Base-by-base conservation (phyloP, 23 tunicate species). In the Phallusia fumigata region DNA sequence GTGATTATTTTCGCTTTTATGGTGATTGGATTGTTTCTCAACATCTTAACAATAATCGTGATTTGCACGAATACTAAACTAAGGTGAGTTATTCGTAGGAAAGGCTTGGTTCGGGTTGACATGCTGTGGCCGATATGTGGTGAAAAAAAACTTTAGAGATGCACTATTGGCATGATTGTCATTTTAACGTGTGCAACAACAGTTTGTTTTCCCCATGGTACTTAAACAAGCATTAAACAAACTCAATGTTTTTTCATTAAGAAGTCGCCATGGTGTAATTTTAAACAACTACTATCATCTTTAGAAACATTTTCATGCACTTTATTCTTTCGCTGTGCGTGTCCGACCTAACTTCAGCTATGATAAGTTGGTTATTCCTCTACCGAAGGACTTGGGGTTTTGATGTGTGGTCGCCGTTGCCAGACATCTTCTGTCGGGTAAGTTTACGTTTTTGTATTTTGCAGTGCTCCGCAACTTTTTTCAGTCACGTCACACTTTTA, bases 371-470 rank as follows among this genome's bases (percentile, higher is more conserved):
- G 87, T 36, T 90, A 36, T 90, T 82, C 53, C 81, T 90, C 73
- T 82, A 90, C 44, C 75, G 95, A 69, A 86, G 95, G 35, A 90
- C 90, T 6, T 90, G 95, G 95, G 95, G 95, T 0, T 90, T 90
- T 75, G 90, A 90, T 64, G 90, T 77, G 30, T 90, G 87, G 86
- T 33, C 69, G 30, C 90, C 90, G 31, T n/a, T 86, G 50, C 95
- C 95, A 30, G 75, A 32, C 0, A 31, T 84, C 22, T 86, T 90
- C 69, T 90, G 95, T 83, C 76, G 74, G 77, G 95, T 90, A 65
- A 77, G 78, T 58, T 58, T 58, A 58, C 69, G 13, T 22, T 58
- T 51, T 51, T 51, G 58, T 51, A 21, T 24, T 21, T 58, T 2
- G 13, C 16, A 24, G 28, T 58, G 69, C 58, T 51, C n/a, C n/a